Conservation (phyloP, 2,888 invertebrate species). For the Bugulina stolonifera region DNA sequence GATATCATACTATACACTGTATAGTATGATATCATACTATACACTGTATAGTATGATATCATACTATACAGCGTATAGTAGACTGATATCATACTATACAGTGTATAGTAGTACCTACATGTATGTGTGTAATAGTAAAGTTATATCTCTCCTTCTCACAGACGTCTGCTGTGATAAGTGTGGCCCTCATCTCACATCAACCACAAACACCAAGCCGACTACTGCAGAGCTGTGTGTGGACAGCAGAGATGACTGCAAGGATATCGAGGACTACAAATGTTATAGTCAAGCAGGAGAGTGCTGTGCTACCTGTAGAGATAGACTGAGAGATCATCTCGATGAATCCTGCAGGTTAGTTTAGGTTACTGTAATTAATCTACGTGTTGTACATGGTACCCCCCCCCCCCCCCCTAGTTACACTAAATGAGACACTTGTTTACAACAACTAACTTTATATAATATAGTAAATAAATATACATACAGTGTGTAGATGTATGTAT, state of each 20-base stretch:
- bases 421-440: too few species aligned
- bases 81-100: too few species aligned
- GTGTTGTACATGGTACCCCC: too few species aligned
- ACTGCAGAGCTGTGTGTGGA: neutral
- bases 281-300: neutral
- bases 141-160: neutral
- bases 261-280: neutral
- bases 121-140: neutral
- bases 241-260: neutral
- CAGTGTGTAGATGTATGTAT: too few species aligned
- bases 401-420: too few species aligned
- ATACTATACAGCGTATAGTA: too few species aligned
- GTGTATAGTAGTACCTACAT: too few species aligned
- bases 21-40: too few species aligned
- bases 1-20: too few species aligned
- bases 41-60: too few species aligned
- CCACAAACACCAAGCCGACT: neutral
- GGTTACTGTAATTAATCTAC: neutral
- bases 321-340: neutral
- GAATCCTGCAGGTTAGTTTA: neutral
- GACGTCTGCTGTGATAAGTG: neutral
- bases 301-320: neutral
- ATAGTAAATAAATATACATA: too few species aligned
- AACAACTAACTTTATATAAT: too few species aligned
- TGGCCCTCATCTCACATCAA: neutral